Conservation (phyloP, 2,888 invertebrate species). For the Mimas tiliae region DNA sequence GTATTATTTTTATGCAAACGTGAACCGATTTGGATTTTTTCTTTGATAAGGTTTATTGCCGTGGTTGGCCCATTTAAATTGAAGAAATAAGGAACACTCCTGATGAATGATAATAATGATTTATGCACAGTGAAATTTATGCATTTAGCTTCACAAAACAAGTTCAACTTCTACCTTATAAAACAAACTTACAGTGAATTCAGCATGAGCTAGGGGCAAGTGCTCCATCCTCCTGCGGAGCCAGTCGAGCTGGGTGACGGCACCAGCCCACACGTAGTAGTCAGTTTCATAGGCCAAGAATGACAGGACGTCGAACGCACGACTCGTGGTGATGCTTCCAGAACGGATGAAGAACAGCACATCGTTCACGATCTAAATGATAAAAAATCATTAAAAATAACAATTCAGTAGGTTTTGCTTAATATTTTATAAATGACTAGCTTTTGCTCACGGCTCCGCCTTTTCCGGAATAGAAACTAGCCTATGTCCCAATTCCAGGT, state of each 20-base stretch:
- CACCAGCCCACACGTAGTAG: conserved; percentile 91
- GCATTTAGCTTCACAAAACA: too few species aligned
- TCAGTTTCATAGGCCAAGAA: conserved; percentile 88
- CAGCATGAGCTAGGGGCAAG: conserved; percentile 55
- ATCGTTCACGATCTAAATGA: conserved; percentile 88
- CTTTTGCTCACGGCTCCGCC: too few species aligned
- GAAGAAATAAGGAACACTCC: too few species aligned
- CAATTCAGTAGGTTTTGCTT: not conserved
- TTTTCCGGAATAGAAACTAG: too few species aligned
- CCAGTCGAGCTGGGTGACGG: conserved; percentile 81
- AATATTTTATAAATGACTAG: not conserved
- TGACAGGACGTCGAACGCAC: conserved; percentile 86
- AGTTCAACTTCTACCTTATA: not conserved
- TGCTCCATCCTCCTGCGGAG: conserved; percentile 71
- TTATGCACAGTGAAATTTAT: too few species aligned
- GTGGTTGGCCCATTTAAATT: too few species aligned
- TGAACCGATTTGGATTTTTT: too few species aligned
- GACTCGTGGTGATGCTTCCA: conserved; percentile 77
- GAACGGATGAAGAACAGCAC: conserved; percentile 88
- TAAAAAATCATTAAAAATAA: conserved; percentile 7
- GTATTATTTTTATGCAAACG: too few species aligned
- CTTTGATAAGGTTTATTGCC: too few species aligned
- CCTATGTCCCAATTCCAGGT: too few species aligned
- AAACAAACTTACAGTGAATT: conserved; percentile 59
- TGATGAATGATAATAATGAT: too few species aligned